Conservation (phyloP, 2,888 invertebrate species). For the Pseudococcus viburni region DNA sequence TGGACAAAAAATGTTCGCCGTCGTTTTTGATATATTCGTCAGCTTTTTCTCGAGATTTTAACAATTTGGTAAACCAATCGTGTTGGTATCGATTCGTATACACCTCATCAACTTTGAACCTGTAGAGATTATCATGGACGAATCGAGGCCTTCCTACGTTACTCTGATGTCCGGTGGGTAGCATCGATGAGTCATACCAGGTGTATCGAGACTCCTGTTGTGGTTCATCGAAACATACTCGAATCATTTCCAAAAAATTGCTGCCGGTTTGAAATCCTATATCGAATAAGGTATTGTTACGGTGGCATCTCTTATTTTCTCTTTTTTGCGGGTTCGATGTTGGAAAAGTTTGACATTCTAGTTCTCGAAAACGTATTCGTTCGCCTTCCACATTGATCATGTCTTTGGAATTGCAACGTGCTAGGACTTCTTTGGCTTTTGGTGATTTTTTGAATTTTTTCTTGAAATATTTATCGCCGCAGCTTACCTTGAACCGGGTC, state of each 20-base stretch:
- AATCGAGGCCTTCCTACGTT: constrained; percentile 1
- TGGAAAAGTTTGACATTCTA: constrained; percentile 57
- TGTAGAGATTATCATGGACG: constrained; percentile 8
- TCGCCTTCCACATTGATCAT: not conserved
- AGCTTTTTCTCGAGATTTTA: constrained; percentile 71
- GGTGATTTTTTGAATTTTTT: constrained; percentile 6
- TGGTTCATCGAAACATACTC: constrained; percentile 49
- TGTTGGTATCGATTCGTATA: constrained; percentile 59
- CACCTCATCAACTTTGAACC: constrained; percentile 8
- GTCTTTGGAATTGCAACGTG: constrained; percentile 34
- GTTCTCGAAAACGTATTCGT: not conserved
- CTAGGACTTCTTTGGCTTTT: constrained; percentile 6
- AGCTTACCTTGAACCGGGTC: not conserved
- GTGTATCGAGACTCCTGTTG: not conserved
- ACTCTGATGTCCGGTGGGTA: constrained; percentile 33
- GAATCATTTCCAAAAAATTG: not conserved
- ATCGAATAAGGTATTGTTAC: constrained; percentile 9
- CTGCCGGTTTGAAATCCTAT: constrained; percentile 15
- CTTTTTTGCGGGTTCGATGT: not conserved
- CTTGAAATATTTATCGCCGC: constrained; percentile 55
- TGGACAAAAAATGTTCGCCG: constrained; percentile 72
- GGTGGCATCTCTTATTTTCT: not conserved
- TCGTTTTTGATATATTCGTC: constrained; percentile 72
- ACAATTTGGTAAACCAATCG: constrained; percentile 70
- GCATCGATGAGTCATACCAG: constrained; percentile 6